Evolutionary conservation across 2,888 invertebrate species (phyloP).

Genomic region (Synergus gifuensis): DNA sequence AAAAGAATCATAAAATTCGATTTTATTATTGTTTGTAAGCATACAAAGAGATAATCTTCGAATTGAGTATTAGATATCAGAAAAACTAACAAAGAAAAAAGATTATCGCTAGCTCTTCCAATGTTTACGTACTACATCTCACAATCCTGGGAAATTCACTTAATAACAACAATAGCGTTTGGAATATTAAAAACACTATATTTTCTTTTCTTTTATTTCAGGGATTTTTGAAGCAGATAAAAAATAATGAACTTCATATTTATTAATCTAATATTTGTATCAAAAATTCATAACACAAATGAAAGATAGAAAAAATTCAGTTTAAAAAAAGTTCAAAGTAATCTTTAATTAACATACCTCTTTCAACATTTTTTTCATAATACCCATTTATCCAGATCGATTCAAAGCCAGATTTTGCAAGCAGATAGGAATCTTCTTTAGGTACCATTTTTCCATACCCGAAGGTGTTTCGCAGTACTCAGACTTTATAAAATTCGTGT

Average conservation of each 20-base stretch:
- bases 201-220: too few species aligned
- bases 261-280: too few species aligned
- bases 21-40: not conserved
- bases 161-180: not conserved
- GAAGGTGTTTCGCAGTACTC: not conserved
- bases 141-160: not conserved
- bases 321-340: not conserved
- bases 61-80: not conserved
- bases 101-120: not conserved
- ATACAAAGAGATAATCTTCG: not conserved
- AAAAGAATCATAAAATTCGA: not conserved
- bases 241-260: too few species aligned
- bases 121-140: not conserved
- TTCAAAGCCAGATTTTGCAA: constrained; percentile 49
- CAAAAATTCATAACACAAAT: too few species aligned
- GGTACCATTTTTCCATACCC: constrained; percentile 57
- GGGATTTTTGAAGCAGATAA: too few species aligned
- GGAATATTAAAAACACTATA: not conserved
- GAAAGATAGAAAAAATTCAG: too few species aligned
- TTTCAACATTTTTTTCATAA: constrained; percentile 40
- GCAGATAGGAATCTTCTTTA: constrained; percentile 60
- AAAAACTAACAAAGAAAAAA: not conserved
- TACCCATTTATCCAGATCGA: constrained; percentile 48
- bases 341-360: constrained; percentile 1
- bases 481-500: not conserved